These are phyloP conservation scores for Neotoma lepida DNA, from an alignment of 2,113 vertebrate genomes.

Conservation along the genomic window DNA sequence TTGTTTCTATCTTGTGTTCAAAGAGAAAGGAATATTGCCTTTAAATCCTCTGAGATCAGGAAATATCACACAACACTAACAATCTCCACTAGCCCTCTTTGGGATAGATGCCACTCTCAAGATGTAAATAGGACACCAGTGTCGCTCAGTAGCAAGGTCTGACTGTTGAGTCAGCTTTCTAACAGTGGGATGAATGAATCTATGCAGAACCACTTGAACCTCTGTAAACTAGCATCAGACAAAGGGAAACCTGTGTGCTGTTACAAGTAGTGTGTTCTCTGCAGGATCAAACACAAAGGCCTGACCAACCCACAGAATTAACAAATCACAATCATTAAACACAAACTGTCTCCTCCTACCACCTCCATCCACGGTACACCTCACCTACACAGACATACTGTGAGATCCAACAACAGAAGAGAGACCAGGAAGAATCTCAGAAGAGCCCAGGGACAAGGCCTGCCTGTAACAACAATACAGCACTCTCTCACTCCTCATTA, in stretches of 20 bases:
- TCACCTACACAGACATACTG: background rate
- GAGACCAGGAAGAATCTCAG: background rate
- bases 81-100: background rate
- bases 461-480: background rate
- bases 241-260: background rate
- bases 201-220: background rate
- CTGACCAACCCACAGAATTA: slow-evolving; percentile 8
- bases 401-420: slow-evolving; percentile 19
- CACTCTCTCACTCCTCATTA: background rate
- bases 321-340: background rate
- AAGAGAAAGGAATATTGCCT: slow-evolving; percentile 34
- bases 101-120: slow-evolving; percentile 1
- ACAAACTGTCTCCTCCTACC: background rate
- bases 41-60: background rate
- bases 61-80: background rate
- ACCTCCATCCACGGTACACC: background rate
- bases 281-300: background rate
- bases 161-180: slow-evolving; percentile 33
- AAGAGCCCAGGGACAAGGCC: background rate
- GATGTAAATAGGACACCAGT: background rate
- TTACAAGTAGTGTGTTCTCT: background rate
- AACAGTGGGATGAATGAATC: background rate
- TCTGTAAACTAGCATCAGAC: background rate
- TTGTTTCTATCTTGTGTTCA: slow-evolving; percentile 22
- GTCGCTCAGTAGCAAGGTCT: background rate